Evolutionary conservation across 1,140 invertebrate genomes (phyloP), one percentile per base, ranked within the genome.

Genomic region (Akabosia matsudoensis): DNA sequence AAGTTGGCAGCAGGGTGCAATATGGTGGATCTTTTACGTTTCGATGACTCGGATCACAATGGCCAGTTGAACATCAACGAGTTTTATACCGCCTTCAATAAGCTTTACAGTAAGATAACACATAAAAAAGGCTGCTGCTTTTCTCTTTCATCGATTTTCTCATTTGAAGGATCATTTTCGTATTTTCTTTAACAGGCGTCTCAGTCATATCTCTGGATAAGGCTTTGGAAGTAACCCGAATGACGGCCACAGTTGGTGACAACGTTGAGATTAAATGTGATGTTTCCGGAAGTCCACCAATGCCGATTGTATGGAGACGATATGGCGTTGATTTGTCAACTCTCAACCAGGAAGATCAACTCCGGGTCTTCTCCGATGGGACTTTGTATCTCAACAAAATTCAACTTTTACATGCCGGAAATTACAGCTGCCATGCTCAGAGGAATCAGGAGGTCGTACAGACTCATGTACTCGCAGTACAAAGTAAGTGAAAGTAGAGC

Each of bases 231-330:
- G 87, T 90, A 24, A 91, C 91, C 86, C 87, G 90, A 82, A 84
- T 92, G 76, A 87, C 88, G 76, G 89, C 90, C 51, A 83, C 90
- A 75, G 90, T 92, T 18, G 91, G 90, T 22, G 92, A 93, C 84
- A 92, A 92, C 82, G 89, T 93, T 33, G 91, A 93, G 83, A 89
- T 93, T 75, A 92, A 92, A 82, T 93, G 92, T 84, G 91, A 92
- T 82, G 90, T 91, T 14, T 90, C 88, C 14, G 90, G 90, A 54
- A 89, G 88, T 18, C 90, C 91, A 28, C 87, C 90, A 1, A 90
- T 90, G 0, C 90, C 90, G 22, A 88, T 93, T 52, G 87, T 92
- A 4, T 93, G 92, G 92, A 86, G 88, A 78, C 86, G 92, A 78
- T 89, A 92, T 83, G 88, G 88, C 0, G 86, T 90, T 28, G 90